A percentile compares a stretch with the other conserved stretches of the same genome.
Conservation (phyloP, 2,113 vertebrate species). For the Pycnonotus jocosus region DNA sequence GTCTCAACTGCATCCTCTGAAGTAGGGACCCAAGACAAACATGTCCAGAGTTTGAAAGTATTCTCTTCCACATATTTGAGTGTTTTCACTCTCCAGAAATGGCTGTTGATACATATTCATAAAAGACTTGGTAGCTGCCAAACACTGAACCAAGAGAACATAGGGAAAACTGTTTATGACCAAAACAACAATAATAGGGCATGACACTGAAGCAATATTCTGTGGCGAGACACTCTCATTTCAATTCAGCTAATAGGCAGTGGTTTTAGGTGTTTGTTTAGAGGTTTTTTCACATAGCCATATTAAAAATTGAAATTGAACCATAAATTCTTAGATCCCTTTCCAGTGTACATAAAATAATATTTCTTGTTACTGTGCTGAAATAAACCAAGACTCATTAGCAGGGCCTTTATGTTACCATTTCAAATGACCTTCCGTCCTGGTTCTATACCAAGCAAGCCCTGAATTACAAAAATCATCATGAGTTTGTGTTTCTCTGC, state of each 20-base stretch:
- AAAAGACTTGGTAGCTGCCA: not conserved
- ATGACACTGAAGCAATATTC: not conserved
- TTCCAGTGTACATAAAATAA: not conserved
- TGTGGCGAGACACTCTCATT: not conserved
- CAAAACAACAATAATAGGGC: not conserved
- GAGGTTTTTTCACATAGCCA: not conserved
- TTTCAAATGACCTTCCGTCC: not conserved
- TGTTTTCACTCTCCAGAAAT: not conserved
- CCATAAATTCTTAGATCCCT: not conserved
- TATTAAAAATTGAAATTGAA: not conserved
- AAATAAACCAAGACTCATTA: not conserved
- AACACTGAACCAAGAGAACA: not conserved
- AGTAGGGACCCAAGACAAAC: not conserved
- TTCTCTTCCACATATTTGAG: not conserved
- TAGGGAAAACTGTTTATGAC: not conserved
- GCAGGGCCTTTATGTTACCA: not conserved
- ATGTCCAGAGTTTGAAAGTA: not conserved
- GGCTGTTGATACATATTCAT: not conserved
- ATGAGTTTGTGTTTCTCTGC: not conserved
- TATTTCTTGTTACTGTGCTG: not conserved
- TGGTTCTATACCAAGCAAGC: not conserved
- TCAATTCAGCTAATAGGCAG: not conserved
- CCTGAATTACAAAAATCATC: not conserved
- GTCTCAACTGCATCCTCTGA: not conserved
- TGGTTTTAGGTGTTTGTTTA: not conserved